Evolutionary conservation across 64 coral and sea anemone species (phyloP).

Genomic region (Acropora tenuis): DNA sequence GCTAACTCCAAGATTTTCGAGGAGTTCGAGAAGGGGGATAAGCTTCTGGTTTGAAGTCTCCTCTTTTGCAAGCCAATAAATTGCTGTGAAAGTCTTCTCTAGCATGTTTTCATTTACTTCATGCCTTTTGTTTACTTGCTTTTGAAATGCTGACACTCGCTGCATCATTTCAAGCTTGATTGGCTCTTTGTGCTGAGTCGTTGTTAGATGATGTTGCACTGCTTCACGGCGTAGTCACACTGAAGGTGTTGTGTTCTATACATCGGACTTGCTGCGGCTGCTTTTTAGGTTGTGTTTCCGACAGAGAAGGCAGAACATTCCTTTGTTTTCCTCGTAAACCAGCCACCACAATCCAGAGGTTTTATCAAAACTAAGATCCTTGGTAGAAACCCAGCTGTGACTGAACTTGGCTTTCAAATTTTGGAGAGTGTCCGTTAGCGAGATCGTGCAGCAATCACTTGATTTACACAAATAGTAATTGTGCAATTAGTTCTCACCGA

Average conservation of each 20-base stretch:
- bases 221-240: background rate
- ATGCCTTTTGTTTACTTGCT: too few species aligned
- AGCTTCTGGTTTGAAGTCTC: too few species aligned
- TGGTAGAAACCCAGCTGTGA: slow-evolving; percentile 56
- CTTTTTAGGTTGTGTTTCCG: slow-evolving; percentile 48
- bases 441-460: slow-evolving; percentile 60
- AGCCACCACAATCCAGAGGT: slow-evolving; percentile 42
- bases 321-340: slow-evolving; percentile 20
- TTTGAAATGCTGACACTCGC: too few species aligned
- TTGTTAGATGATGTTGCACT: too few species aligned
- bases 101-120: too few species aligned
- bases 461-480: slow-evolving; percentile 69
- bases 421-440: slow-evolving; percentile 55
- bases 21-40: too few species aligned
- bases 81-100: too few species aligned
- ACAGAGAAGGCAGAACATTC: slow-evolving; percentile 40
- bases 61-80: too few species aligned
- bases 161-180: too few species aligned
- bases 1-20: too few species aligned
- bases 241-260: slow-evolving; percentile 43
- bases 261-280: slow-evolving; percentile 45
- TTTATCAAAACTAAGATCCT: slow-evolving; percentile 50
- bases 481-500: slow-evolving; percentile 17
- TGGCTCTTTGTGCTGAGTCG: too few species aligned
- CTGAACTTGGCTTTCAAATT: slow-evolving; percentile 55